Conservation (phyloP, 2,797 vertebrate genomes). For the Hylomyscus alleni region DNA sequence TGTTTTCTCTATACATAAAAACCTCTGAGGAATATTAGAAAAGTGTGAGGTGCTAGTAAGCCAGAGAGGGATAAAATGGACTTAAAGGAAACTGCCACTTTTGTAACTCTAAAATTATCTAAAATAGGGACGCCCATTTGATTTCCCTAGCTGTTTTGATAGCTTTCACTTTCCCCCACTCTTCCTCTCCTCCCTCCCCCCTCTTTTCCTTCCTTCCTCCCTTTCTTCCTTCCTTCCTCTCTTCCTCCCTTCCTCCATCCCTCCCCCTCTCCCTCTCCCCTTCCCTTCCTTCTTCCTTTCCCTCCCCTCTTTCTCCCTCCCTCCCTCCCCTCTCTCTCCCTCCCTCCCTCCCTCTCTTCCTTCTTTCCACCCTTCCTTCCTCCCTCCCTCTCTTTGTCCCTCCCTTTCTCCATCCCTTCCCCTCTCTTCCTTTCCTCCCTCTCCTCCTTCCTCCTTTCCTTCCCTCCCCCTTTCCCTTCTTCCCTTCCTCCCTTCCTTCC, state of each 20-base stretch:
- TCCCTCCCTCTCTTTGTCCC: rapidly evolving
- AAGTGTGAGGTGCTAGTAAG: not conserved
- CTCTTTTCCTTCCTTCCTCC: not conserved
- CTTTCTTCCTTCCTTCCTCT: not conserved
- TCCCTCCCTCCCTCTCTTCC: rapidly evolving
- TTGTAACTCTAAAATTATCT: constrained; percentile 24
- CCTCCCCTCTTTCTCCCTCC: rapidly evolving
- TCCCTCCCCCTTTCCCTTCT: rapidly evolving
- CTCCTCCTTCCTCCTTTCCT: not conserved
- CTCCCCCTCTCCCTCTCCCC: not conserved
- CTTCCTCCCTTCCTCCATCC: not conserved
- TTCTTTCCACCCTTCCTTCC: not conserved
- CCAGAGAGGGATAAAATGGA: not conserved
- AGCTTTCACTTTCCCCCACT: not conserved
- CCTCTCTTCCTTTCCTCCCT: no score
- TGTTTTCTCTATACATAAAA: not conserved
- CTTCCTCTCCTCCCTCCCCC: rapidly evolving
- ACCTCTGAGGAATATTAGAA: not conserved
- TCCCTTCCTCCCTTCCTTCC: no score
- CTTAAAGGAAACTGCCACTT: constrained; percentile 21
- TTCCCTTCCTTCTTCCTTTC: rapidly evolving
- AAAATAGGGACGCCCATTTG: not conserved
- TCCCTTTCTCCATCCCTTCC: not conserved
- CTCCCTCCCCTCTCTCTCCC: not conserved
- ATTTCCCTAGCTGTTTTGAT: constrained; percentile 5